Evolutionary conservation across 2,113 vertebrate genomes (phyloP), one percentile per base, ranked within the genome.

Genomic region (Nycticryphes semicollaris): DNA sequence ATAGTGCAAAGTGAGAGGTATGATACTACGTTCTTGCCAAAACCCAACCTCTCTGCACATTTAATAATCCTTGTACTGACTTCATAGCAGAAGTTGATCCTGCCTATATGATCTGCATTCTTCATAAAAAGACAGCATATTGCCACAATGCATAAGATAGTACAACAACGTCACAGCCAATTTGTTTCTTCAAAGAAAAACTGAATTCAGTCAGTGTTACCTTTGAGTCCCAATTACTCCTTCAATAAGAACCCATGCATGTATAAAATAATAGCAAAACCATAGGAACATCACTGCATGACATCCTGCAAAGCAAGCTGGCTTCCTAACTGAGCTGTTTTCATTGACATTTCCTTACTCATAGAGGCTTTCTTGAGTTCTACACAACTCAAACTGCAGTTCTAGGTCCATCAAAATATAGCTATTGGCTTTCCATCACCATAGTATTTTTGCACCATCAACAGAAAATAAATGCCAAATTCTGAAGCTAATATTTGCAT

Each of bases 211-310:
- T 5, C n/a, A 73, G 22, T 51, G 37, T 50, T 62, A 76, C 30
- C 7, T 23, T 3, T 0, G 66, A 74, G 45, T 31, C 13, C 9
- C 1, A 2, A 27, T 33, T 56, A 53, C 3, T 31, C 9, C 23
- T 57, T 69, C 14, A 86, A 50, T 45, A 80, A 85, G 67, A 72
- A 37, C 15, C 10, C 39, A 33, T 3, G 21, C 23, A 33, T 18
- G 11, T 2, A 51, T 4, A 68, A 85, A 87, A 73, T 31, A 83
- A 83, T 0, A 1, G 21, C 27, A 90, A 89, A 63, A 48, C 64
- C 9, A 0, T 7, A 12, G 19, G 37, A 68, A 47, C 28, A 50
- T 23, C 24, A 22, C 8, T 20, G 53, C 30, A 31, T 17, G 48
- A 57, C 59, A 85, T 15, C 43, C 75, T 43, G 41, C 47, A 60